A percentile compares a stretch with the other conserved stretches of the same genome.
These are phyloP conservation scores for Nomada fabriciana DNA, from an alignment of 2,888 invertebrate genomes.

Conservation along the genomic window DNA sequence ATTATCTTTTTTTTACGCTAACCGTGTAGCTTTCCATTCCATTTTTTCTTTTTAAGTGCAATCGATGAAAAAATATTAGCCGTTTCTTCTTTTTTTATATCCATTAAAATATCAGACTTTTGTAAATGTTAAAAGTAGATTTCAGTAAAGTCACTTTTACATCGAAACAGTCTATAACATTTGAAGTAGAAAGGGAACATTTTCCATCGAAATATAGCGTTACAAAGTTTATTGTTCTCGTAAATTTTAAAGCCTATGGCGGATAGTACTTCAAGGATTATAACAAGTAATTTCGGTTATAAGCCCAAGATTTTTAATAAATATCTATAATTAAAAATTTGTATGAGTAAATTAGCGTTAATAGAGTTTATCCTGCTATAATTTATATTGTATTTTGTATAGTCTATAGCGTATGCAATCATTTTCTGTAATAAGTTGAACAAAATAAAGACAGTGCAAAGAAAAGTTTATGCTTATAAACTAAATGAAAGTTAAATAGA, in stretches of 20 bases:
- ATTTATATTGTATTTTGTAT: neutral
- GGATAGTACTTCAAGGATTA: slow-evolving; percentile 6
- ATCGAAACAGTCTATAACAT: slow-evolving; percentile 52
- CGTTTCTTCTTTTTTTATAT: slow-evolving; percentile 38
- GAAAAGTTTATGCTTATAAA: slow-evolving; percentile 30
- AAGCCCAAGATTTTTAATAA: neutral
- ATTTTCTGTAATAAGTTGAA: slow-evolving; percentile 5
- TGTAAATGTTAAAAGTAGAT: slow-evolving; percentile 59
- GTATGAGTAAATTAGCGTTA: slow-evolving; percentile 9
- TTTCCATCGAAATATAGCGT: slow-evolving; percentile 29
- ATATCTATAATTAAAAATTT: slow-evolving; percentile 1
- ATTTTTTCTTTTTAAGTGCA: slow-evolving; percentile 27
- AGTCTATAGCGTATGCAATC: neutral
- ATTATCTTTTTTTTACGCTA: slow-evolving; percentile 41
- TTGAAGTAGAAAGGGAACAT: slow-evolving; percentile 57
- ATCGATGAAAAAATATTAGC: slow-evolving; percentile 68
- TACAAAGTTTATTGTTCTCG: slow-evolving; percentile 43
- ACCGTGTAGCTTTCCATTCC: slow-evolving; percentile 31
- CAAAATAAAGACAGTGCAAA: slow-evolving; percentile 5
- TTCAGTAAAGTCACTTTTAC: slow-evolving; percentile 52
- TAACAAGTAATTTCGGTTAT: slow-evolving; percentile 8
- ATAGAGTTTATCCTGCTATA: slow-evolving; percentile 5
- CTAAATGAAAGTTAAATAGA: slow-evolving; percentile 36
- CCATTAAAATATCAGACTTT: slow-evolving; percentile 65
- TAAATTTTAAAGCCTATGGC: slow-evolving; percentile 27